phyloP scores from a whole-genome alignment of 2,113 vertebrate species.

The Cisticola juncidis region DNA sequence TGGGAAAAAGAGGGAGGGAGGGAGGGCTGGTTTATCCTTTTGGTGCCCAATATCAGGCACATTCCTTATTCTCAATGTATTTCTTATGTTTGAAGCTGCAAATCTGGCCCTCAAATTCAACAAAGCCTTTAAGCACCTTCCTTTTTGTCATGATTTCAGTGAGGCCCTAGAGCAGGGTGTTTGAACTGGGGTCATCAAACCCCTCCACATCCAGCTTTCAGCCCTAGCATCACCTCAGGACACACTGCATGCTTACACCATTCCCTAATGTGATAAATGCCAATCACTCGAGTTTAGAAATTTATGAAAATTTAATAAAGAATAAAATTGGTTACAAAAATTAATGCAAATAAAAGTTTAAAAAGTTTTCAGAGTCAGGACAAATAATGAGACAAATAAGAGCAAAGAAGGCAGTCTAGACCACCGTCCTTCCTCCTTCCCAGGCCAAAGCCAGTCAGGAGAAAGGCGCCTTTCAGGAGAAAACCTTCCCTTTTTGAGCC shows the following conservation, averaged over 20 bases:
- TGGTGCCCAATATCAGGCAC: background rate
- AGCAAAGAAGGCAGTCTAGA: too few relatives aligned
- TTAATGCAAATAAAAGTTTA: too few relatives aligned
- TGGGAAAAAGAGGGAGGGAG: background rate
- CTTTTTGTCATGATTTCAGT: background rate
- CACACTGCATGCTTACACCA: background rate
- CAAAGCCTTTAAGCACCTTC: background rate
- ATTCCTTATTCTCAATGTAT: background rate
- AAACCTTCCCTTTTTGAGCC: too few relatives aligned
- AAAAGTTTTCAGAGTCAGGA: too few relatives aligned
- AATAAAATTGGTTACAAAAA: too few relatives aligned
- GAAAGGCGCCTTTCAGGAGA: too few relatives aligned
- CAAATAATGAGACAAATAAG: too few relatives aligned
- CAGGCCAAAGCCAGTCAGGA: too few relatives aligned
- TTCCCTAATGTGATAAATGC: too few relatives aligned
- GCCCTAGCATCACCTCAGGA: background rate
- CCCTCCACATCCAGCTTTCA: background rate
- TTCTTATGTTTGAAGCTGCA: background rate
- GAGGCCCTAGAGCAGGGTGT: background rate
- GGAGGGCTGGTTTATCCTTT: background rate
- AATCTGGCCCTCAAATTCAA: background rate
- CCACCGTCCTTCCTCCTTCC: too few relatives aligned
- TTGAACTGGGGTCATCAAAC: background rate
- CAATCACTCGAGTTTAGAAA: too few relatives aligned
- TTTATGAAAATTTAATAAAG: too few relatives aligned